Base-by-base conservation (phyloP, 2,113 vertebrate genomes). In the Ophthalmolycus amberensis region DNA sequence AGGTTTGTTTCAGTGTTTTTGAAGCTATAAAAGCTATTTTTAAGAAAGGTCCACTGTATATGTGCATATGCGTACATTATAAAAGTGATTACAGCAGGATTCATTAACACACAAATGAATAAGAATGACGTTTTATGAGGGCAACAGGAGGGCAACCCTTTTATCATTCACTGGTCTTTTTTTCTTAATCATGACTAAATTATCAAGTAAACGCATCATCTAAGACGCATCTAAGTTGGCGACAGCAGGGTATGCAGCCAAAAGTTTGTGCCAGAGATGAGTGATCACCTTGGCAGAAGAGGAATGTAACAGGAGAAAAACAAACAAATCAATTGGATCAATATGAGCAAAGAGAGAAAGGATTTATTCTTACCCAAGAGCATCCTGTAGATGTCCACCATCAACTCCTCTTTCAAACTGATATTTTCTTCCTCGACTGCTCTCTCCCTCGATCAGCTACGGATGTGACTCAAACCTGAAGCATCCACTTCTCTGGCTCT, bases 351-450 rank as follows among this genome's bases (percentile, higher is more conserved):
- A 44, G 27, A 78, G 9, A 37, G 42, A 64, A 65, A 63, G 62
- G 18, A 32, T 48, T 9, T 29, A 6, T 66, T 78, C 94, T 94
- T 91, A 94, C 94, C 93, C 85, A 94, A 77, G 77, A 94, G 90
- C 94, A 94, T 94, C 83, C 84, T 92, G 88, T 78, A 89, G 87
- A 87, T 90, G 73, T 91, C 90, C 86, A 87, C 89, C 72, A 79
- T 89, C 76, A 89, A 88, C 80, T 88, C 88, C 71, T 87, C 67
- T 58, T 60, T 65, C 79, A 59, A 73, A 69, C 77, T n/a, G 81
- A 80, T 80, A 38, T 85, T 79, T 63, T 84, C 85, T 74, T 9
- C 58, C 80, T 88, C 27, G 56, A 54, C 68, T 87, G 82, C 42
- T 59, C 27, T 72, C 60, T 50, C 80, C 60, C 34, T 84, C 16